Conservation (phyloP, 2,888 invertebrate species). For the Cryptocephalus primarius region DNA sequence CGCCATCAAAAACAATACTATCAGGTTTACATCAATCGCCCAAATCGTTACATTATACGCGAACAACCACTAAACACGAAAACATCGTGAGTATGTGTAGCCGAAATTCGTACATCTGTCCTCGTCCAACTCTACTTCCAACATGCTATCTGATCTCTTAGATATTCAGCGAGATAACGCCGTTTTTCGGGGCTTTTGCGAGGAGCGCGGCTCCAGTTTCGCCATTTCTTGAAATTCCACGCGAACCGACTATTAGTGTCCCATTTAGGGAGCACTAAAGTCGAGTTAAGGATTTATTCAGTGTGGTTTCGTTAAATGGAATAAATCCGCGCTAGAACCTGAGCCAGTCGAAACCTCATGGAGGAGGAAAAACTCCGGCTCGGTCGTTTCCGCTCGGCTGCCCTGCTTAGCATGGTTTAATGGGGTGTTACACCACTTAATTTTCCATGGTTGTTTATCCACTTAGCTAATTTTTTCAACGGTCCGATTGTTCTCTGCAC, state of each 20-base stretch:
- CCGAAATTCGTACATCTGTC: slow-evolving; percentile 12
- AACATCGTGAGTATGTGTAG: slow-evolving; percentile 19
- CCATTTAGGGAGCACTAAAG: slow-evolving; percentile 6
- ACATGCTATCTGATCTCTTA: slow-evolving; percentile 9
- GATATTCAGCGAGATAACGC: slow-evolving; percentile 14
- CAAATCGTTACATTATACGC: slow-evolving; percentile 26
- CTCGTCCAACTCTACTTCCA: slow-evolving; percentile 4
- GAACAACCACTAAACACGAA: slow-evolving; percentile 24
- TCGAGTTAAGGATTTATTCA: slow-evolving; percentile 6
- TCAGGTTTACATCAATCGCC: slow-evolving; percentile 26
- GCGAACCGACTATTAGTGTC: slow-evolving; percentile 13
- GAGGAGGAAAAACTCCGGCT: too few species aligned
- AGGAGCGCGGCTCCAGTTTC: slow-evolving; percentile 4
- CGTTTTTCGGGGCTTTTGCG: slow-evolving; percentile 12
- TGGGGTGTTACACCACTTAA: too few species aligned
- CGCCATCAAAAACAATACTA: slow-evolving; percentile 27
- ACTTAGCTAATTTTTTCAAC: too few species aligned
- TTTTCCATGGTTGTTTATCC: too few species aligned
- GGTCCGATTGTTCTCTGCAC: too few species aligned
- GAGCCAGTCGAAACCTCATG: too few species aligned
- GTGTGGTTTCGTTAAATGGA: too few species aligned
- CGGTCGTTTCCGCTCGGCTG: too few species aligned
- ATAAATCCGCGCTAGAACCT: too few species aligned
- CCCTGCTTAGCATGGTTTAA: too few species aligned
- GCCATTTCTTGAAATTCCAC: slow-evolving; percentile 8